Evolutionary conservation across 2,797 vertebrate genomes (phyloP), one percentile per base, ranked within the genome.

Genomic region (Euthynnus affinis): DNA sequence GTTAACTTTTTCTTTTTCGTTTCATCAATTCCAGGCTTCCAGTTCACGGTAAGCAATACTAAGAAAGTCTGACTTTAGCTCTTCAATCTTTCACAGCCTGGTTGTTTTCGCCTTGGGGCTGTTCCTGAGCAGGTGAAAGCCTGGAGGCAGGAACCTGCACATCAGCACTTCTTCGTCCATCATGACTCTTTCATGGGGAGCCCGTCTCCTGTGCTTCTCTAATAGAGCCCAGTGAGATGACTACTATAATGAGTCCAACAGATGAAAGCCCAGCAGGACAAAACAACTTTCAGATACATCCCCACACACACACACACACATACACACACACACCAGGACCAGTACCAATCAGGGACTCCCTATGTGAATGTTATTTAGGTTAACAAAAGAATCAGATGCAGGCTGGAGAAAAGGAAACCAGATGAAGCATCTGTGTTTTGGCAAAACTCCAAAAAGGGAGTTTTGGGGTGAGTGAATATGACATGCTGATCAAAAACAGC

Each of bases 151-250:
- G 79, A 94, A 92, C 78, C 86, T 76, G 89, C 79, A 76, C 88
- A 93, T 94, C 93, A 93, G 91, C 92, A 88, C 88, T 92, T 91
- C 86, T 89, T 84, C 77, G 78, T 93, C 88, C 88, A 87, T 90
- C 85, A 89, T 87, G 90, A 89, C 86, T 92, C 91, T 93, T 89
- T 92, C 90, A 93, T 87, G 80, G 85, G 68, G 83, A 88, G 85
- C 85, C 80, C 74, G 78, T 88, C 87, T 90, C 81, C 84, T 52
- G 82, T 87, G 90, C 90, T 84, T 78, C 86, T 78, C 89, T 91
- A 87, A 92, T 76, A 80, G 80, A 82, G 85, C 87, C 87, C 85
- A 49, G 85, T 81, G 87, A 92, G 86, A 91, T 86, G 86, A 81
- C 89, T 79, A 67, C 79, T 64, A 72, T 93, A 92, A 94, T 92